Conservation (phyloP, 2,797 vertebrate genomes). For the Falco naumanni region DNA sequence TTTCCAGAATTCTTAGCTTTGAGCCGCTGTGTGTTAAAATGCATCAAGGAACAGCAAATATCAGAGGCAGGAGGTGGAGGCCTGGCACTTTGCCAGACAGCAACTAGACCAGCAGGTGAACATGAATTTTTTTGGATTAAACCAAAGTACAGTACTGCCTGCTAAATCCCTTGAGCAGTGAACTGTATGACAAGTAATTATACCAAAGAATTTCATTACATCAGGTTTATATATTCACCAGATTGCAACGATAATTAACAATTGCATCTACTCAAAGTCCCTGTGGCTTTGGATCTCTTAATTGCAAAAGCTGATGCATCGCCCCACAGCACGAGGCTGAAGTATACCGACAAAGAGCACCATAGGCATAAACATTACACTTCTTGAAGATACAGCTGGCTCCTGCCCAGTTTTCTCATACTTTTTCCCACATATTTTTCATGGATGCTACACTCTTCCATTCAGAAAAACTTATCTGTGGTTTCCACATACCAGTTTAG, state of each 20-base stretch:
- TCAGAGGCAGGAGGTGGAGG: not conserved
- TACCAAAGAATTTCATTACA: not conserved
- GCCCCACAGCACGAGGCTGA: not conserved
- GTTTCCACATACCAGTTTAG: not conserved
- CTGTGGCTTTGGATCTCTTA: not conserved
- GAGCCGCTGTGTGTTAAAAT: not conserved
- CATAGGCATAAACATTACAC: not conserved
- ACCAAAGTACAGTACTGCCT: not conserved
- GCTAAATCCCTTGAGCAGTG: slow-evolving; percentile 33
- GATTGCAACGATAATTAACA: not conserved
- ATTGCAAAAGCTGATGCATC: not conserved
- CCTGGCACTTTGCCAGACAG: not conserved
- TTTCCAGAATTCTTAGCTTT: not conserved
- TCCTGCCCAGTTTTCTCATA: not conserved
- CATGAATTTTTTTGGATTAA: not conserved
- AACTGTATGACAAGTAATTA: slow-evolving; percentile 30
- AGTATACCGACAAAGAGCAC: not conserved
- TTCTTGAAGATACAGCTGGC: not conserved
- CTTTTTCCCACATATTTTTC: not conserved
- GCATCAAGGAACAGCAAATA: not conserved
- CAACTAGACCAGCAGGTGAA: slow-evolving; percentile 42
- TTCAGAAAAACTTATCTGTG: not conserved
- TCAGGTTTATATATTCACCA: not conserved
- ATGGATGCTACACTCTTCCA: rapidly evolving
- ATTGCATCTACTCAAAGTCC: not conserved